These are phyloP conservation scores for Brenthis ino DNA, from an alignment of 2,888 invertebrate genomes.

Conservation along the genomic window DNA sequence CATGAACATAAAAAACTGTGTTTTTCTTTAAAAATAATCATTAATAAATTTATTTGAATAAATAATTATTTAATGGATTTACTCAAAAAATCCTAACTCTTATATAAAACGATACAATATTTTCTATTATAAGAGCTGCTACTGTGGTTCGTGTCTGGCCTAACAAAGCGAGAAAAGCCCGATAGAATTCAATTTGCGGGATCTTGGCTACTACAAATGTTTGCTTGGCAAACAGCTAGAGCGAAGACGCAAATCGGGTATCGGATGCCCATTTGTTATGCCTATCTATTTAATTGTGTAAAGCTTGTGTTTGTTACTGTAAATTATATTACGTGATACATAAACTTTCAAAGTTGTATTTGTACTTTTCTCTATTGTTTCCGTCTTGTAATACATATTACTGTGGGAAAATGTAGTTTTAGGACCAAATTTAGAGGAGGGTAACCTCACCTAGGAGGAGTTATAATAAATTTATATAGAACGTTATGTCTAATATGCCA, in stretches of 20 bases:
- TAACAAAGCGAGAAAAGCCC: conserved; percentile 33
- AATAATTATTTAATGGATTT: background rate
- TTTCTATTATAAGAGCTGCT: conserved; percentile 1
- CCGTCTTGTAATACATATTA: no score
- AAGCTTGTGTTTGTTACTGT: background rate
- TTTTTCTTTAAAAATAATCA: no score
- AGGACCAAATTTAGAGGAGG: no score
- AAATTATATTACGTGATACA: no score
- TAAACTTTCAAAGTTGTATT: no score
- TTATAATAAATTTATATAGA: no score
- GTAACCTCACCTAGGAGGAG: no score
- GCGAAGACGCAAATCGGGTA: conserved; percentile 33
- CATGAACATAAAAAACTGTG: no score
- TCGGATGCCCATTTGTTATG: conserved; percentile 21
- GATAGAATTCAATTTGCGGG: conserved; percentile 41
- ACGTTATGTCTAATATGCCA: no score
- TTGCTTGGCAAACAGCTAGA: conserved; percentile 36
- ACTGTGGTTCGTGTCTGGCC: conserved; percentile 14
- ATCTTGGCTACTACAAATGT: conserved; percentile 36
- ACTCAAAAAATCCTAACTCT: background rate
- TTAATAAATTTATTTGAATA: background rate
- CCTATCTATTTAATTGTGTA: conserved; percentile 5
- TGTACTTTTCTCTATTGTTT: no score
- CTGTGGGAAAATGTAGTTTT: no score
- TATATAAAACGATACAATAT: conserved; percentile 6